phyloP scores from a whole-genome alignment of 1,140 invertebrate species.

The Drosophila arizonae region DNA sequence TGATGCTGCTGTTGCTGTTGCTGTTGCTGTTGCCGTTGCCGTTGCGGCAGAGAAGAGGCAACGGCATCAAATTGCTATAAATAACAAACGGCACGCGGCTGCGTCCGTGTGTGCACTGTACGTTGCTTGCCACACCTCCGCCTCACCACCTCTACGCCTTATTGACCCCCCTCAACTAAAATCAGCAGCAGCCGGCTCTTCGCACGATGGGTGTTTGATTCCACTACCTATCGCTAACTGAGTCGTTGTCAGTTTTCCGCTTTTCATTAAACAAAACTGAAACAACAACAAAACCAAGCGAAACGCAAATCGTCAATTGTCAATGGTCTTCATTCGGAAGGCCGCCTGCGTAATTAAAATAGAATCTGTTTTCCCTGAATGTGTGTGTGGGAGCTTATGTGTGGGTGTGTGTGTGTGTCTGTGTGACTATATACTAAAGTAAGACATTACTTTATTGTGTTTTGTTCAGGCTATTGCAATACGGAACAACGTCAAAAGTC shows the following conservation, averaged over 20 bases:
- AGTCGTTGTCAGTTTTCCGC: conserved; percentile 62
- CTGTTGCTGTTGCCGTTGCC: conserved; percentile 13
- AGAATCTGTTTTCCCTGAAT: conserved; percentile 41
- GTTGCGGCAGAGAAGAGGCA: conserved; percentile 1
- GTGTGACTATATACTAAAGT: conserved; percentile 6
- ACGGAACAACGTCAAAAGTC: conserved; percentile 68
- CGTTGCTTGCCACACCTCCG: conserved; percentile 2
- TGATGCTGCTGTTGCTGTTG: conserved; percentile 25
- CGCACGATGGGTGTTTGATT: conserved; percentile 61
- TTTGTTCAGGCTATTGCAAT: conserved; percentile 49
- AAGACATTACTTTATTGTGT: conserved; percentile 27
- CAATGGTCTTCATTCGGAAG: conserved; percentile 61
- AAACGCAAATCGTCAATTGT: conserved; percentile 65
- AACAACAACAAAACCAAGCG: conserved; percentile 32
- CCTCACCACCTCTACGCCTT: conserved; percentile 1
- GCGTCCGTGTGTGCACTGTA: conserved; percentile 48
- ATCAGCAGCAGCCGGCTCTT: conserved; percentile 28
- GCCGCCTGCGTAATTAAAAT: conserved; percentile 73
- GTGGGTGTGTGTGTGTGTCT: conserved; percentile 2
- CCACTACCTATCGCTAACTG: conserved; percentile 30
- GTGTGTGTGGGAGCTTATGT: conserved; percentile 4
- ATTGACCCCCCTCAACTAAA: conserved; percentile 17
- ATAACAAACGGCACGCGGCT: conserved; percentile 74
- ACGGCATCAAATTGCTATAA: conserved; percentile 51
- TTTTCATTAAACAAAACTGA: conserved; percentile 42